Evolutionary conservation across 1,140 invertebrate species (phyloP).

Genomic region (Bombus vancouverensis): DNA sequence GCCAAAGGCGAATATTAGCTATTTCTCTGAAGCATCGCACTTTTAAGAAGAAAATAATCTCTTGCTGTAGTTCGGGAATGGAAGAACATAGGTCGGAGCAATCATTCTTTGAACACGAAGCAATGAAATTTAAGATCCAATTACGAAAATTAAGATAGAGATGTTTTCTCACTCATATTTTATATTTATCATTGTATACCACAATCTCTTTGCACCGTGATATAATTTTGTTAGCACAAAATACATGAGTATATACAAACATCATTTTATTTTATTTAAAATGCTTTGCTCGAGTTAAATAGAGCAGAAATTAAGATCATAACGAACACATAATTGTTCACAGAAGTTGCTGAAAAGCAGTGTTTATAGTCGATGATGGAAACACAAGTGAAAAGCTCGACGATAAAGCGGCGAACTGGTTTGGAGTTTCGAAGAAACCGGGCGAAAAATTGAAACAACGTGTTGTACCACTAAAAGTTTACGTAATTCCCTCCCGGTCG

Average conservation of each 20-base stretch:
- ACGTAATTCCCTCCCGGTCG: background rate
- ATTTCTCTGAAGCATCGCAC: background rate
- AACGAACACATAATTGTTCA: too few species aligned
- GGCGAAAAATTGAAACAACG: constrained; percentile 1
- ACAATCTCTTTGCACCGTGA: too few species aligned
- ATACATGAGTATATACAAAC: too few species aligned
- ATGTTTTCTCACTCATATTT: background rate
- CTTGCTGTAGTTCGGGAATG: background rate
- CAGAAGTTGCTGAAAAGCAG: background rate
- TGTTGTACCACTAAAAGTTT: background rate
- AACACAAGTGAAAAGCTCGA: background rate
- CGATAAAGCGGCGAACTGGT: background rate
- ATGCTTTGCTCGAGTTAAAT: too few species aligned
- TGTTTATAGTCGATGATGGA: background rate
- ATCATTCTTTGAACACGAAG: background rate
- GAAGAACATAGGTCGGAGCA: background rate
- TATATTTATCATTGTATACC: too few species aligned
- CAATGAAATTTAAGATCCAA: background rate
- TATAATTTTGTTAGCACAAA: too few species aligned
- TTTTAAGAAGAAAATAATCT: background rate
- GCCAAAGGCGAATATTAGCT: constrained; percentile 5
- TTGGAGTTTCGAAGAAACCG: background rate
- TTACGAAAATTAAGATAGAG: background rate
- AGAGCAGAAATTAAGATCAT: background rate
- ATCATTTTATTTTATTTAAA: too few species aligned